Percentiles rank a stretch among this genome's conserved stretches.
phyloP scores from a whole-genome alignment of 2,888 invertebrate genomes.

The Clanis bilineata region DNA sequence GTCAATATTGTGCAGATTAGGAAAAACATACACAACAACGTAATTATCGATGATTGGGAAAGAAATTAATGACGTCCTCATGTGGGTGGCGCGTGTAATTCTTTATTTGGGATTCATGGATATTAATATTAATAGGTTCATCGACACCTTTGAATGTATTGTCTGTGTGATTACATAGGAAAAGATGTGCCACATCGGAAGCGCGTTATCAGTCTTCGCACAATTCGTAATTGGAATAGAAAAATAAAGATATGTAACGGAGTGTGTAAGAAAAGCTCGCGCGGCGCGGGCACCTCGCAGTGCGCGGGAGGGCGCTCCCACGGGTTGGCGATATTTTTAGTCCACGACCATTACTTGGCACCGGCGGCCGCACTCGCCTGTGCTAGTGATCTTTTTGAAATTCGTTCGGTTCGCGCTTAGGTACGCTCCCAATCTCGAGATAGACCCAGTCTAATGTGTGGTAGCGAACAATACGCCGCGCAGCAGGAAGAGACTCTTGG shows the following conservation, averaged over 20 bases:
- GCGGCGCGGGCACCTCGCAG: conserved; percentile 70
- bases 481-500: conserved; percentile 22
- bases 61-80: neutral
- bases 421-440: conserved; percentile 72
- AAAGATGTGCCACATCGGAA: neutral
- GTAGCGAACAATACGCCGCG: conserved; percentile 51
- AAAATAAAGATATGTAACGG: conserved; percentile 41
- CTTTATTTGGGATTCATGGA: neutral
- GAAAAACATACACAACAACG: neutral
- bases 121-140: neutral
- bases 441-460: conserved; percentile 65
- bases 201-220: neutral
- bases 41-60: neutral
- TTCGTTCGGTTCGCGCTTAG: conserved; percentile 71
- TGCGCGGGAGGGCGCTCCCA: conserved; percentile 83
- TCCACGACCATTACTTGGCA: conserved; percentile 85
- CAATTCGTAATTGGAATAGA: conserved; percentile 23
- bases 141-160: neutral
- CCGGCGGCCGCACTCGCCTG: conserved; percentile 79
- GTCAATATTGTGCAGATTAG: neutral
- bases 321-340: conserved; percentile 86
- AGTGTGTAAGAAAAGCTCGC: conserved; percentile 71
- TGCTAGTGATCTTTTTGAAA: conserved; percentile 79
- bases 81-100: neutral
- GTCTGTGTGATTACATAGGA: no score